Evolutionary conservation across 2,113 vertebrate genomes (phyloP).

Genomic region (Phrynosoma blainvillii): DNA sequence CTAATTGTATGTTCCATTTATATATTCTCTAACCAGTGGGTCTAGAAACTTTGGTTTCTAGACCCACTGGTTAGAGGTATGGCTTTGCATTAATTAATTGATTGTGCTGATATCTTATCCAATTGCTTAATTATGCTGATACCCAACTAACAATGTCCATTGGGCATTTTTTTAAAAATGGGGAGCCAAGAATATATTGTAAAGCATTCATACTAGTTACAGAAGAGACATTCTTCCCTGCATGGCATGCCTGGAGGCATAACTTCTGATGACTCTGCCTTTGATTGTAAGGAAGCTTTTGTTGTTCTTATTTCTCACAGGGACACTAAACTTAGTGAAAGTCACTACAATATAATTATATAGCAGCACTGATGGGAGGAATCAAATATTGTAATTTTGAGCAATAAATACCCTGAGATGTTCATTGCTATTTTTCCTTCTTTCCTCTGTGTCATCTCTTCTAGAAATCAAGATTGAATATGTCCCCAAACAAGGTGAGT

Average conservation of each 20-base stretch:
- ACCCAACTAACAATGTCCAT: too few relatives aligned
- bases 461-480: constrained; percentile 93
- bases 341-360: neutral
- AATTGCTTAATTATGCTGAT: too few relatives aligned
- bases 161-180: too few relatives aligned
- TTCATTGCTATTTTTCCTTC: neutral
- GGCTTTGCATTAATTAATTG: too few relatives aligned
- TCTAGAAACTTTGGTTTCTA: neutral
- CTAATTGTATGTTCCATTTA: neutral
- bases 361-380: neutral
- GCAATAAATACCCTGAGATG: neutral
- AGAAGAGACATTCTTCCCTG: neutral
- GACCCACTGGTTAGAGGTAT: too few relatives aligned
- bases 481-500: constrained; percentile 87
- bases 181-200: neutral
- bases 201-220: neutral
- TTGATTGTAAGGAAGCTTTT: neutral
- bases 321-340: too few relatives aligned
- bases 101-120: too few relatives aligned
- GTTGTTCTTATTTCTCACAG: neutral
- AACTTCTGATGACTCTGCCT: neutral
- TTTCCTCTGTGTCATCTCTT: constrained; percentile 23
- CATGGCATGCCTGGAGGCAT: neutral
- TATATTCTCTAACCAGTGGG: neutral
- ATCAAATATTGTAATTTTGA: neutral